phyloP scores from a whole-genome alignment of 2,113 vertebrate species.

The Pitta sordida region DNA sequence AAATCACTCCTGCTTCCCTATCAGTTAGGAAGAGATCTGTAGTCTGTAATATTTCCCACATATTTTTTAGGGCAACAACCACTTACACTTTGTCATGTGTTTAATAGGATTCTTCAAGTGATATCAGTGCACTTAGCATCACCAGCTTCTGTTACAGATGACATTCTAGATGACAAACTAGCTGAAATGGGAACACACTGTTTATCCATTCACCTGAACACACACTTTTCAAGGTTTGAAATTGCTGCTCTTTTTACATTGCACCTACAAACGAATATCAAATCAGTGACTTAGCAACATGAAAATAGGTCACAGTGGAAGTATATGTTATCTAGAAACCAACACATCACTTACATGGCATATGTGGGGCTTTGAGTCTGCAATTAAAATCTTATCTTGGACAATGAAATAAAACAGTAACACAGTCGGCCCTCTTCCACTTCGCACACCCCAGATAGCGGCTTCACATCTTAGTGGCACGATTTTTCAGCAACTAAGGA shows the following conservation, averaged over 20 bases:
- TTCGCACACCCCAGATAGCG: too few relatives aligned
- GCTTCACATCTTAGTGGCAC: too few relatives aligned
- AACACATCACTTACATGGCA: neutral
- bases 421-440: too few relatives aligned
- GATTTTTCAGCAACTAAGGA: too few relatives aligned
- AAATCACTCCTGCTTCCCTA: neutral
- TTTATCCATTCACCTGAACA: neutral
- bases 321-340: neutral
- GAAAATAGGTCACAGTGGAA: neutral
- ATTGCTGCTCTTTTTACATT: neutral
- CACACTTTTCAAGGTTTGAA: neutral
- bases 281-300: neutral
- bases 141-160: neutral
- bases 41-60: neutral
- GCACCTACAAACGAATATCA: neutral
- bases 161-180: neutral
- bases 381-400: neutral
- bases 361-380: accelerated
- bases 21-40: neutral
- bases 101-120: neutral
- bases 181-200: neutral
- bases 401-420: neutral
- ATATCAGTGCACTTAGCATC: neutral
- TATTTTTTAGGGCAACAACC: neutral
- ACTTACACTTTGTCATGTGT: neutral